Conservation (phyloP, 2,888 invertebrate genomes). For the Habroteleia sp. region DNA sequence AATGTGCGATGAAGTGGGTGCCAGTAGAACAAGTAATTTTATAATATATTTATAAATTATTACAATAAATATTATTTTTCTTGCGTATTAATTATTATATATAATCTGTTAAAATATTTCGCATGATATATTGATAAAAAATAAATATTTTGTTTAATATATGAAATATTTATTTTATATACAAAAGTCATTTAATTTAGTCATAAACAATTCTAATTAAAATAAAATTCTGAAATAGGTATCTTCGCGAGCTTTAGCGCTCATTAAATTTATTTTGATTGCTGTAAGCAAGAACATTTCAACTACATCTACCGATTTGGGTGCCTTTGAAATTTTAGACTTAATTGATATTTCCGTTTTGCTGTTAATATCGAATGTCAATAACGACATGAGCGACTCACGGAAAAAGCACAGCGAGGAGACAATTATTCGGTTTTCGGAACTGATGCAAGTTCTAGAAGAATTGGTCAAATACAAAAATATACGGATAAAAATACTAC, state of each 20-base stretch:
- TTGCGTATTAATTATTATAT: too few species aligned
- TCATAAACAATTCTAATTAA: not conserved
- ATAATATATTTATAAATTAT: not conserved
- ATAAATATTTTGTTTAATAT: too few species aligned
- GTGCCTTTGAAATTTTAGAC: constrained; percentile 73
- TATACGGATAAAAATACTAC: constrained; percentile 77
- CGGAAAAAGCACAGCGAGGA: constrained; percentile 71
- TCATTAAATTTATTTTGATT: constrained; percentile 80
- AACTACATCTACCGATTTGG: not conserved
- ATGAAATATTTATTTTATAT: too few species aligned
- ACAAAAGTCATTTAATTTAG: too few species aligned
- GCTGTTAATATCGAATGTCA: constrained; percentile 78
- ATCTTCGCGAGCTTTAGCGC: constrained; percentile 80
- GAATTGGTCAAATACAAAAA: constrained; percentile 78
- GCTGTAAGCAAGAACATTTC: constrained; percentile 66
- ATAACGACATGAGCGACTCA: constrained; percentile 72
- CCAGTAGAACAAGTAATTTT: constrained; percentile 77
- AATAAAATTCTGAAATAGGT: constrained; percentile 68
- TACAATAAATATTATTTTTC: not conserved
- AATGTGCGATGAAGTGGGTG: constrained; percentile 82
- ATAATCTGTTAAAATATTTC: too few species aligned
- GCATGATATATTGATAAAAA: too few species aligned
- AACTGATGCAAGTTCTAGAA: constrained; percentile 82
- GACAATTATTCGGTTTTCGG: constrained; percentile 79
- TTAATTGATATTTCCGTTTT: constrained; percentile 80